These are phyloP conservation scores for Dascillus cervinus DNA, from an alignment of 2,888 invertebrate genomes.

Conservation along the genomic window DNA sequence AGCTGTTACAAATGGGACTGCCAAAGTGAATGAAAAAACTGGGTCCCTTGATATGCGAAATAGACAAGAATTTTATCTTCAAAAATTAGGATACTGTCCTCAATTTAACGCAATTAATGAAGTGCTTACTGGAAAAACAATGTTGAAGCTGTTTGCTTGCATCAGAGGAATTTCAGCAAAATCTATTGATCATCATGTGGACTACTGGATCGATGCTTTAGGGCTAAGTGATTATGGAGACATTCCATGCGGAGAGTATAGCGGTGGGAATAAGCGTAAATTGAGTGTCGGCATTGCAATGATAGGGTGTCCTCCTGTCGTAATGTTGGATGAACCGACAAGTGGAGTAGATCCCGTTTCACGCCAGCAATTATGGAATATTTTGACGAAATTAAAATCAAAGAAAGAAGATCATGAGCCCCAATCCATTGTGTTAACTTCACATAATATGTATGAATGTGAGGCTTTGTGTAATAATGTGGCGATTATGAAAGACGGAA, in stretches of 20 bases:
- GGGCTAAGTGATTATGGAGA: constrained; percentile 32
- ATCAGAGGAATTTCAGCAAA: constrained; percentile 56
- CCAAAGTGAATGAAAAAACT: constrained; percentile 1
- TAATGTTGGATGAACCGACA: constrained; percentile 71
- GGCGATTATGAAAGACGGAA: constrained; percentile 76
- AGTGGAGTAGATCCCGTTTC: constrained; percentile 61
- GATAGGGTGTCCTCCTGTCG: constrained; percentile 61
- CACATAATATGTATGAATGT: constrained; percentile 83
- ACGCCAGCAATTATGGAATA: constrained; percentile 42
- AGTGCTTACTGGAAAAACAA: constrained; percentile 68
- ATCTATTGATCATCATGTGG: constrained; percentile 44
- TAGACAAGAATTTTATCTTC: constrained; percentile 45
- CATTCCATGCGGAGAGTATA: constrained; percentile 35
- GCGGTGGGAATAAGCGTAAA: constrained; percentile 73
- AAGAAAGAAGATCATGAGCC: constrained; percentile 38
- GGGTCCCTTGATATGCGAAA: not conserved
- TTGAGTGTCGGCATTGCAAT: constrained; percentile 68
- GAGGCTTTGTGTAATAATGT: constrained; percentile 65
- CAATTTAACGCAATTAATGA: constrained; percentile 77
- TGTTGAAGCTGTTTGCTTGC: constrained; percentile 61
- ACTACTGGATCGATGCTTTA: constrained; percentile 51
- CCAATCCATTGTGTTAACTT: constrained; percentile 71
- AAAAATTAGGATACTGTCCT: constrained; percentile 81
- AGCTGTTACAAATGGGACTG: constrained; percentile 14
- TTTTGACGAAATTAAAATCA: constrained; percentile 13